These are phyloP conservation scores for Coleophora flavipennella DNA, from an alignment of 2,888 invertebrate genomes.

Conservation along the genomic window DNA sequence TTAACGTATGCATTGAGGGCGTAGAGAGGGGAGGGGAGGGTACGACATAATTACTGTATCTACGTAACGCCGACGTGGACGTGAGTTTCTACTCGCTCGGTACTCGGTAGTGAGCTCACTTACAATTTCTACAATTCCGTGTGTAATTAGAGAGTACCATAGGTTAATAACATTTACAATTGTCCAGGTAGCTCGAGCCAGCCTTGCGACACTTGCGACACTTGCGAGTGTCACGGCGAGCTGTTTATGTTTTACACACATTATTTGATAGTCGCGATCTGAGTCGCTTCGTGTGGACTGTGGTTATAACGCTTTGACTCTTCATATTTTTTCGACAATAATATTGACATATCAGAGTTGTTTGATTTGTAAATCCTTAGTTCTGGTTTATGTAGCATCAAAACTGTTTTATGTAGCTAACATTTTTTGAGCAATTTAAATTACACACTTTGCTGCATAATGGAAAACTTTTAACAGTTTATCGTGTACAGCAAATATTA, in stretches of 20 bases:
- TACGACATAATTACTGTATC: too few species aligned
- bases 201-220: too few species aligned
- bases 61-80: slow-evolving; percentile 27
- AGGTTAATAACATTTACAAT: slow-evolving; percentile 47
- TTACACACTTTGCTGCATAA: too few species aligned
- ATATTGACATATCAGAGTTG: slow-evolving; percentile 23
- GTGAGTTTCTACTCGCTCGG: slow-evolving; percentile 41
- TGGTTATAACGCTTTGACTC: slow-evolving; percentile 24
- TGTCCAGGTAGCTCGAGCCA: slow-evolving; percentile 35
- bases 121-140: slow-evolving; percentile 47
- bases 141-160: slow-evolving; percentile 51
- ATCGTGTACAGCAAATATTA: too few species aligned
- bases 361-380: slow-evolving; percentile 9
- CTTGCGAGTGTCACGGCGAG: slow-evolving; percentile 28
- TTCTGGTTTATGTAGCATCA: slow-evolving; percentile 1
- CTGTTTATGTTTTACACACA: slow-evolving; percentile 15
- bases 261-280: slow-evolving; percentile 20
- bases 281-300: slow-evolving; percentile 23
- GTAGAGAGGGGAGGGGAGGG: too few species aligned
- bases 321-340: slow-evolving; percentile 11
- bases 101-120: slow-evolving; percentile 50
- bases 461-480: too few species aligned
- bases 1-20: too few species aligned
- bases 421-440: too few species aligned
- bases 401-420: too few species aligned